Evolutionary conservation across 2,797 vertebrate genomes (phyloP), one percentile per base, ranked within the genome.

Genomic region (Bovichtus variegatus): DNA sequence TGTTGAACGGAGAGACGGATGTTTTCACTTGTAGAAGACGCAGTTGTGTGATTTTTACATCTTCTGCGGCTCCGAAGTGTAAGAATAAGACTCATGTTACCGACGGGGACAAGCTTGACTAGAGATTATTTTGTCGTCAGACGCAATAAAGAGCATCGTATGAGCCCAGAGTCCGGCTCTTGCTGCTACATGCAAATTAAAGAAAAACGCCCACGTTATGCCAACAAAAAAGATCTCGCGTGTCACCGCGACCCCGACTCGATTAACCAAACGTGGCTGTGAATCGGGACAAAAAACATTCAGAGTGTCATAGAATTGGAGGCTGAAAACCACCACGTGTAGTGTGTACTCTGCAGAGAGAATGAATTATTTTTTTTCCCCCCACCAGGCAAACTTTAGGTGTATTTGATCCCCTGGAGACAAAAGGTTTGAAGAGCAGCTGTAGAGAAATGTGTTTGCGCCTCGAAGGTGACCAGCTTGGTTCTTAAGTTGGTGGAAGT

Each of bases 61-160:
- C 64, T 76, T 59, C 85, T 43, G 16, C 29, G 5, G 11, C 29
- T 86, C 72, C 81, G 73, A 87, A 76, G 62, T 41, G 78, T 82
- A 78, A 75, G 60, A 49, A 25, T 13, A n/a, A 50, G 74, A 80
- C 31, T 8, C 31, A 2, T 34, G 31, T 87, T 86, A n/a, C 65
- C 18, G 18, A 64, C 72, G 64, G 64, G 64, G 71, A 74, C 47
- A 31, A 82, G 59, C 57, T 55, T 70, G 67, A 86, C 66, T 47
- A 63, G 72, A 68, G 76, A 86, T 91, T 80, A 66, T 87, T 76
- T 76, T 87, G 77, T 87, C 77, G 83, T 85, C 73, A 49, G 78
- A 34, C 74, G 69, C 66, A 84, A 64, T 78, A 67, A 82, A 79
- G 71, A 74, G 65, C 55, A 19, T 29, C 29, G 57, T 58, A 41